phyloP scores from a whole-genome alignment of 2,797 vertebrate species.

The Bovichtus diacanthus region DNA sequence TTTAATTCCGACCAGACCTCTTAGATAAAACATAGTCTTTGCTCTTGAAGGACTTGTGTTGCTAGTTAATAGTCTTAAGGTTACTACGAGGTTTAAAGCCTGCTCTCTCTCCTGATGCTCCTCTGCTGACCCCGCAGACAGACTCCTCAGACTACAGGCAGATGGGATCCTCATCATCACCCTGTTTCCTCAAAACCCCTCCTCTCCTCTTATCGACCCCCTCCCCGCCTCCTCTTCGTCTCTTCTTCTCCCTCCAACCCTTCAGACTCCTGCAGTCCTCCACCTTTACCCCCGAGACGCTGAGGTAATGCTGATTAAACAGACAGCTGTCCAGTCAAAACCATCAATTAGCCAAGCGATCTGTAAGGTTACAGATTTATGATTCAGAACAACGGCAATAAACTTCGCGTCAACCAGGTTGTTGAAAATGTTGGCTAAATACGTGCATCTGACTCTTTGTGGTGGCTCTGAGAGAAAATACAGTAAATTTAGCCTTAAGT shows the following conservation, averaged over 20 bases:
- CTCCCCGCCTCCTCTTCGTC: slow-evolving; percentile 62
- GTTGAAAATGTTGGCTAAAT: slow-evolving; percentile 6
- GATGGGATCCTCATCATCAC: slow-evolving; percentile 88
- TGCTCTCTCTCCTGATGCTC: slow-evolving; percentile 53
- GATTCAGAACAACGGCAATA: slow-evolving; percentile 39
- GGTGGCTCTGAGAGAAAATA: not conserved
- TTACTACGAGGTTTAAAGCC: slow-evolving; percentile 69
- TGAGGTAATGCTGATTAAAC: slow-evolving; percentile 80
- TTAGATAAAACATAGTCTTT: slow-evolving; percentile 43
- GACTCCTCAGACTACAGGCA: slow-evolving; percentile 75
- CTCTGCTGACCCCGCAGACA: slow-evolving; percentile 67
- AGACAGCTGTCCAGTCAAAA: slow-evolving; percentile 76
- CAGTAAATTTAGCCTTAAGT: not conserved
- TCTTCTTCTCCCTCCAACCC: slow-evolving; percentile 67
- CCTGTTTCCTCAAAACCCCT: slow-evolving; percentile 40
- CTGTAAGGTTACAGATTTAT: slow-evolving; percentile 54
- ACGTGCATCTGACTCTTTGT: not conserved
- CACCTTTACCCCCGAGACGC: slow-evolving; percentile 73
- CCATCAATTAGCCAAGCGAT: slow-evolving; percentile 75
- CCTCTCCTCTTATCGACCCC: slow-evolving; percentile 24
- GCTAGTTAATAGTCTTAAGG: slow-evolving; percentile 71
- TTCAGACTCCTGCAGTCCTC: slow-evolving; percentile 55
- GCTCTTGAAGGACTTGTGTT: slow-evolving; percentile 55
- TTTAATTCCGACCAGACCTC: slow-evolving; percentile 58
- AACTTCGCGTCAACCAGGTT: slow-evolving; percentile 19